Conservation (phyloP, 2,797 vertebrate genomes). For the Bryconaethiops microstoma region DNA sequence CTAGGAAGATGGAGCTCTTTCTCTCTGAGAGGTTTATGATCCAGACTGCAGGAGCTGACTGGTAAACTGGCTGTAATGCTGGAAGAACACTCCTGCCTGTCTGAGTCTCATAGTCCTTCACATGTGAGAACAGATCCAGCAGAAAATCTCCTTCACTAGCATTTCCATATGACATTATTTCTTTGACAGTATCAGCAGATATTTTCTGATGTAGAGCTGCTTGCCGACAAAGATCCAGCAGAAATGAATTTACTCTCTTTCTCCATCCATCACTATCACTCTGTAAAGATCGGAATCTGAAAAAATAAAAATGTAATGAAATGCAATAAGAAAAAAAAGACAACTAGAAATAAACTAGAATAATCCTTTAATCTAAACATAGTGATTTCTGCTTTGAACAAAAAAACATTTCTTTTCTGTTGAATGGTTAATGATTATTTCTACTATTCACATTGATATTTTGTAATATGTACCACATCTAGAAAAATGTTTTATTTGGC, state of each 20-base stretch:
- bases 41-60: constrained; percentile 26
- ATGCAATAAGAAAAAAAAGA: background rate
- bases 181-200: too few species aligned
- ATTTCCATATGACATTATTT: too few species aligned
- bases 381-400: too few species aligned
- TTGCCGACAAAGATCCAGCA: background rate
- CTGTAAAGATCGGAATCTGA: background rate
- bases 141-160: constrained; percentile 3
- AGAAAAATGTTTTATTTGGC: too few species aligned
- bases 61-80: constrained; percentile 28
- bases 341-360: too few species aligned
- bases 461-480: too few species aligned
- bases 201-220: background rate
- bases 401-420: too few species aligned
- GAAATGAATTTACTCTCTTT: background rate
- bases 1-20: constrained; percentile 35
- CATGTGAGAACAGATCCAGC: constrained; percentile 33
- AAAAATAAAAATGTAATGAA: background rate
- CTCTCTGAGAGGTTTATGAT: constrained; percentile 29
- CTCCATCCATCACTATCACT: background rate
- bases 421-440: too few species aligned
- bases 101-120: constrained; percentile 36
- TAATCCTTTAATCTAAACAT: too few species aligned
- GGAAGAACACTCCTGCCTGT: constrained; percentile 24
- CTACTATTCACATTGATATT: too few species aligned